Evolutionary conservation across 1,140 invertebrate species (phyloP), one percentile per base, ranked within the genome.

Genomic region (Bradysia coprophila): DNA sequence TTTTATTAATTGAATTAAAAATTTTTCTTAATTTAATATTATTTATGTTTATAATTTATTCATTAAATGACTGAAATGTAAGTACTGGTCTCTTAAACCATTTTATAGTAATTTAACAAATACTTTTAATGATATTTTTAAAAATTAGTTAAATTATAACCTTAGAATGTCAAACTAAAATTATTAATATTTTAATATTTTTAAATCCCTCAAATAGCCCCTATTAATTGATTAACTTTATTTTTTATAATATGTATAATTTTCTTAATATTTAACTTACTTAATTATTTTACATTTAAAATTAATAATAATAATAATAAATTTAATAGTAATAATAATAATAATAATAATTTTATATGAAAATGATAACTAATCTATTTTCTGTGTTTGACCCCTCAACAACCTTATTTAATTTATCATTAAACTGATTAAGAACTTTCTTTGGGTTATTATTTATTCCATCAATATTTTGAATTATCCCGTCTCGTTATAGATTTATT

Each of bases 41-140:
- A n/a, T n/a, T n/a, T n/a, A n/a, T n/a, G n/a, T n/a, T n/a, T n/a
- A n/a, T n/a, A n/a, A n/a, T n/a, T n/a, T 59, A 54, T 45, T 66
- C 64, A 71, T 71, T 69, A 71, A 61, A 63, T 73, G 64, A 61
- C 69, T 72, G 65, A 72, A n/a, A 70, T 67, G 62, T 55, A 71
- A 71, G 67, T 65, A 64, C 37, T 67, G 65, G 59, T 67, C 68
- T 66, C 63, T 71, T 67, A 64, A 66, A 61, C 55, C 54, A 62
- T 36, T 44, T 45, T 43, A 66, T 64, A 62, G 57, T 62, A 58
- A 67, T 58, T 65, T 68, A 67, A 67, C 63, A 67, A 64, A 52
- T 69, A 66, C 59, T 66, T 66, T 61, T 67, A 67, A 69, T 68
- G 62, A 64, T 64, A 55, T n/a, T n/a, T 58, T 47, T 56, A 56